These are phyloP conservation scores for Lipophrys pholis DNA, from an alignment of 2,113 vertebrate genomes.

Conservation along the genomic window DNA sequence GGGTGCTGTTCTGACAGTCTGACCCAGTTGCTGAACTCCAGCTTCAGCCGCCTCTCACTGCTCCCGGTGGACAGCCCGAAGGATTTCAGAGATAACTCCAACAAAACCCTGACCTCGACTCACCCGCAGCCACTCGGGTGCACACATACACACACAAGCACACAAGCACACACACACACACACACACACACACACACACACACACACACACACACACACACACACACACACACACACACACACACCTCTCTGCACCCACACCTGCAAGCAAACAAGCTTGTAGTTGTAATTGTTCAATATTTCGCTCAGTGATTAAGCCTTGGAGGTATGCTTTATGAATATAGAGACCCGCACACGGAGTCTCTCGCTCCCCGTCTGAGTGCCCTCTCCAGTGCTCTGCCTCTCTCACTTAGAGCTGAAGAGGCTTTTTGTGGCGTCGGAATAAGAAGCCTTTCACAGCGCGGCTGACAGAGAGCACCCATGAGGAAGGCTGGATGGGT, in stretches of 20 bases:
- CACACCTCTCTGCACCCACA: neutral
- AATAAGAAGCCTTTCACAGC: conserved; percentile 55
- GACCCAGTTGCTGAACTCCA: conserved; percentile 49
- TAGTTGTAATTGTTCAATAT: conserved; percentile 16
- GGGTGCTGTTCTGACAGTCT: conserved; percentile 13
- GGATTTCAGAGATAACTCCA: conserved; percentile 51
- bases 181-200: neutral
- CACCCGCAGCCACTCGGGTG: conserved; percentile 20
- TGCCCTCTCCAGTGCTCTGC: conserved; percentile 48
- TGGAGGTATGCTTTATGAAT: neutral
- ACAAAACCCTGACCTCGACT: conserved; percentile 40
- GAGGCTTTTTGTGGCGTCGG: conserved; percentile 60
- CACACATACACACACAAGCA: conserved; percentile 11
- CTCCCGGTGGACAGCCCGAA: conserved; percentile 39
- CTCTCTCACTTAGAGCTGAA: conserved; percentile 56
- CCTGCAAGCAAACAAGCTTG: neutral
- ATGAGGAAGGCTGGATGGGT: conserved; percentile 47
- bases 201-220: conserved; percentile 6
- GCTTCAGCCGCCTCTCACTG: conserved; percentile 22
- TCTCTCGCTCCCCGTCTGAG: conserved; percentile 16
- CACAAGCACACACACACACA: neutral
- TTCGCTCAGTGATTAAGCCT: neutral
- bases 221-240: neutral
- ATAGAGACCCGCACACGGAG: neutral
- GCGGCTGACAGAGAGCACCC: conserved; percentile 45